phyloP scores from a whole-genome alignment of 2,797 vertebrate genomes.

The Syngnathus acus region DNA sequence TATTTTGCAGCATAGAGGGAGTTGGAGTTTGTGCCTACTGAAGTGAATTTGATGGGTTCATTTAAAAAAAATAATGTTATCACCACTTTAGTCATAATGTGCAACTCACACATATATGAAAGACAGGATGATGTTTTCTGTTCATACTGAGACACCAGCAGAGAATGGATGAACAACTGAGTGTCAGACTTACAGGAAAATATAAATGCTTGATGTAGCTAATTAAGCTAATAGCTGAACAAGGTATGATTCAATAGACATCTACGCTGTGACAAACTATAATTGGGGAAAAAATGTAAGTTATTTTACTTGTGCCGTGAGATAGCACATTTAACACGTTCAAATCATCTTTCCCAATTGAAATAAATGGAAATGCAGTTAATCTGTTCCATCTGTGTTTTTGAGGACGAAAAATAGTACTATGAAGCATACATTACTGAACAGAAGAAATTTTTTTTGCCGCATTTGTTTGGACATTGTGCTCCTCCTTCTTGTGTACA shows the following conservation, averaged over 20 bases:
- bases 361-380: neutral
- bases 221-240: no score
- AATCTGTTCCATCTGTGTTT: neutral
- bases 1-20: constrained; percentile 36
- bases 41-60: constrained; percentile 53
- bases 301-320: neutral
- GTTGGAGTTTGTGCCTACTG: constrained; percentile 27
- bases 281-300: no score
- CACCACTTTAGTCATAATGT: constrained; percentile 6
- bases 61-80: constrained; percentile 16
- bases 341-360: neutral
- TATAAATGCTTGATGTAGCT: constrained; percentile 12
- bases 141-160: constrained; percentile 27
- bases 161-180: constrained; percentile 53
- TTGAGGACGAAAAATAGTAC: neutral
- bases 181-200: constrained; percentile 28
- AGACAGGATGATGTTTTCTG: constrained; percentile 26
- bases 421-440: no score
- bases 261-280: neutral
- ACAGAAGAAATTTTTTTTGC: neutral
- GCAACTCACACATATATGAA: neutral
- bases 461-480: neutral
- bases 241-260: neutral
- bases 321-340: neutral
- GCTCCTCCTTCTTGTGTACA: neutral